Percentiles rank a stretch among this genome's conserved stretches.
These are phyloP conservation scores for Plotosus lineatus DNA, from an alignment of 2,113 vertebrate species.

Conservation along the genomic window DNA sequence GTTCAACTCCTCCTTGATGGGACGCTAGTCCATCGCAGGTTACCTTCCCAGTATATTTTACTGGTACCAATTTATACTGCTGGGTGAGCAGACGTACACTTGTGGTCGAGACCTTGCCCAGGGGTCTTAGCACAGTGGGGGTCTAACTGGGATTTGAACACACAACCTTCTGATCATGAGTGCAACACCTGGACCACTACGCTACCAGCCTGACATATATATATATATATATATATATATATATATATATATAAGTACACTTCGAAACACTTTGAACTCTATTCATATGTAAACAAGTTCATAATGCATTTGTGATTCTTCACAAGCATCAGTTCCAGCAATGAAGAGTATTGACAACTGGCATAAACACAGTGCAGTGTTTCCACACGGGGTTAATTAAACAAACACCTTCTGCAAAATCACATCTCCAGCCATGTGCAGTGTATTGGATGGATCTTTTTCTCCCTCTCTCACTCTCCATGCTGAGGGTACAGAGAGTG, in stretches of 20 bases:
- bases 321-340: conserved; percentile 47
- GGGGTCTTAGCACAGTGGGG: no score
- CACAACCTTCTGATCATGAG: no score
- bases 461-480: conserved; percentile 49
- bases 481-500: conserved; percentile 42
- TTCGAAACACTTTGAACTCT: conserved; percentile 29
- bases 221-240: no score
- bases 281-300: conserved; percentile 42
- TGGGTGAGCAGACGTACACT: no score
- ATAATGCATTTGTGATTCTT: conserved; percentile 52
- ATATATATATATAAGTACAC: conserved; percentile 13
- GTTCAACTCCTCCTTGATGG: no score
- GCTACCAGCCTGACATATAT: no score
- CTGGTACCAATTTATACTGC: no score
- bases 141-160: no score
- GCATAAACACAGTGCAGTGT: conserved; percentile 56
- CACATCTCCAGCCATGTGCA: conserved; percentile 62
- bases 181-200: no score
- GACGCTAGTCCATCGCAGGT: no score
- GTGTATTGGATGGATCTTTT: conserved; percentile 64
- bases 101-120: no score
- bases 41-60: no score
- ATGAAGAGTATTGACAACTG: conserved; percentile 63
- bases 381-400: conserved; percentile 69
- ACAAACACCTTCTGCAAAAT: conserved; percentile 68